Base-by-base conservation (phyloP, 2,888 invertebrate species). In the Cactoblastis cactorum region DNA sequence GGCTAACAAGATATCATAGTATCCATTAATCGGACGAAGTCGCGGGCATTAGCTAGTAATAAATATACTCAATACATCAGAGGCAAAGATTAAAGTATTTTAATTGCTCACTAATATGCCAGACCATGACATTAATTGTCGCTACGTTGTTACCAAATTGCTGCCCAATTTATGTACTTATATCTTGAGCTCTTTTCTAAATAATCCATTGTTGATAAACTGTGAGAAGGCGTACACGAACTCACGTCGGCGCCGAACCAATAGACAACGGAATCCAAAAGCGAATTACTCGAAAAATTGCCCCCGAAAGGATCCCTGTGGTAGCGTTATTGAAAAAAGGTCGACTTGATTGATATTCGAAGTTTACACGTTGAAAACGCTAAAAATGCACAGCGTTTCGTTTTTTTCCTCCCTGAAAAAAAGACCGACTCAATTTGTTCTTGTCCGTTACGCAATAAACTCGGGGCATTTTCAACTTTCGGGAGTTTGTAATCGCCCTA, bases 401-500 rank as follows among this genome's bases (percentile, higher is more conserved):
- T 74, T 80, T 83, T n/a, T 83, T 84, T 80, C 80, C 77, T 80
- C 78, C 77, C 75, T 69, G 67, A 78, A 83, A 85, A 83, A 86
- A 86, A 86, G 81, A 87, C 84, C 82, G 87, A 83, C 86, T 85
- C 85, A 76, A 88, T 88, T 89, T 89, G 82, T 87, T 82, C 81
- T 79, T 86, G 88, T 88, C 88, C 78, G 83, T 75, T 75, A 74
- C 75, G 80, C 81, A 85, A 83, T 86, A 85, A 84, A 86, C 83
- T 83, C 74, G 74, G 77, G 75, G 71, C 78, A 75, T 82, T 86
- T 84, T 85, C 81, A 83, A 83, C 76, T 79, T 78, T 75, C 59
- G 63, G 69, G 69, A 59, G 68, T 76, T 75, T 70, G 73, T 80
- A 77, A 83, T 83, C 77, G 72, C 65, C 67, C 71, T 83, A 80